These are phyloP conservation scores for Mugil cephalus DNA, from an alignment of 2,113 vertebrate genomes.

Conservation along the genomic window DNA sequence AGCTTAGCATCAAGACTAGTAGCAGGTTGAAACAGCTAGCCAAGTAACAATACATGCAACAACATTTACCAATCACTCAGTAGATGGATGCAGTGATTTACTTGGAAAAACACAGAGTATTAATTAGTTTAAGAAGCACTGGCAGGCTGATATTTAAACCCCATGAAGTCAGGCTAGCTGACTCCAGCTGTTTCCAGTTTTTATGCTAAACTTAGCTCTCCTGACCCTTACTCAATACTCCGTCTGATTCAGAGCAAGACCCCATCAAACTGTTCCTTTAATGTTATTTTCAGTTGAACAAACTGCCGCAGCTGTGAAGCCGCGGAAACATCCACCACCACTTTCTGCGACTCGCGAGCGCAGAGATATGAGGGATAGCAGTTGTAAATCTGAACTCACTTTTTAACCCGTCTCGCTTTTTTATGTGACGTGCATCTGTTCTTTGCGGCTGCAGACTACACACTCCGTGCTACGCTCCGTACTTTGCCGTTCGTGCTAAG, in stretches of 20 bases:
- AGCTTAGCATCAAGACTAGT: neutral
- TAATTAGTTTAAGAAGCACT: neutral
- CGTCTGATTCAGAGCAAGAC: neutral
- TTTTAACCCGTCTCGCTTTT: conserved; percentile 10
- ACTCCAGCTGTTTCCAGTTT: neutral
- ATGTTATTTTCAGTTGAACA: neutral
- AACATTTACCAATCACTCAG: too few species aligned
- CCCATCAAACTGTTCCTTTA: neutral
- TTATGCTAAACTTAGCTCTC: neutral
- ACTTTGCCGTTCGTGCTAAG: neutral
- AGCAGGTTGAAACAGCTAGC: neutral
- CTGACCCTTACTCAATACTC: neutral
- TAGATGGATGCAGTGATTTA: too few species aligned
- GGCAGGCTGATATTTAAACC: neutral
- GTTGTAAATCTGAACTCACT: conserved; percentile 7
- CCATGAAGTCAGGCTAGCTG: neutral
- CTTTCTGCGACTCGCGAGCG: conserved; percentile 19
- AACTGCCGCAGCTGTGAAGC: neutral
- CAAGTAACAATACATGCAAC: too few species aligned
- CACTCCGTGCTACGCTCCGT: neutral
- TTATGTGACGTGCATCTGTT: conserved; percentile 15
- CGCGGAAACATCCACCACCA: conserved; percentile 4
- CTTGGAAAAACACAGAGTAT: neutral
- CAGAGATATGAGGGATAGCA: neutral
- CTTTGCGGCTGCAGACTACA: neutral